phyloP scores from a whole-genome alignment of 30 jellyfish, hydroid and myxozoan genomes.

The Hydra vulgaris region DNA sequence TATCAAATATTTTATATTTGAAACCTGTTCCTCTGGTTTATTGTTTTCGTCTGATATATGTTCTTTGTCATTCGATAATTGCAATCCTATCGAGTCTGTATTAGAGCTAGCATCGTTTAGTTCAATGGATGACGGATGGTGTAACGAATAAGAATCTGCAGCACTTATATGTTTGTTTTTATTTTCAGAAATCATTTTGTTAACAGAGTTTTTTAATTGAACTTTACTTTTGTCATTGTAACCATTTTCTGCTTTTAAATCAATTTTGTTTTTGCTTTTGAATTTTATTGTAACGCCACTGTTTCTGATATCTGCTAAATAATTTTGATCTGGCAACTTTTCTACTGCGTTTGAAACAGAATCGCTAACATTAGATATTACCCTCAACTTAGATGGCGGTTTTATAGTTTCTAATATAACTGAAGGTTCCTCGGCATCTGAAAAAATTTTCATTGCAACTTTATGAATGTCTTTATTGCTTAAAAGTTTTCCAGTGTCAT shows the following conservation, averaged over 20 bases:
- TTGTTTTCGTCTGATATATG: too few species aligned
- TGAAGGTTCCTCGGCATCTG: not conserved
- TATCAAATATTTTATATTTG: too few species aligned
- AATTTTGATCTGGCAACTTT: not conserved
- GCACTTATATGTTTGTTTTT: not conserved
- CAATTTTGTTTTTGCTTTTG: not conserved
- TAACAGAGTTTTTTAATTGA: not conserved
- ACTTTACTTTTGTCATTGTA: not conserved
- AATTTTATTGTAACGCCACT: not conserved
- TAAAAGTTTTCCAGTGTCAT: not conserved
- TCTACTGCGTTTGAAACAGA: not conserved
- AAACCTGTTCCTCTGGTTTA: too few species aligned
- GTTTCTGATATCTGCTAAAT: not conserved
- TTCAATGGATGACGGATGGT: too few species aligned
- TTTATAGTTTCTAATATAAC: not conserved
- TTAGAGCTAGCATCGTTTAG: too few species aligned
- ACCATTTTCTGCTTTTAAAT: not conserved
- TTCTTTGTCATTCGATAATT: too few species aligned
- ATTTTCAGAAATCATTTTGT: not conserved
- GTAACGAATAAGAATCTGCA: not conserved
- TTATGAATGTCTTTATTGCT: not conserved
- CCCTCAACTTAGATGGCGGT: not conserved
- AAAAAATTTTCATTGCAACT: not conserved
- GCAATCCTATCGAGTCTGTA: too few species aligned
- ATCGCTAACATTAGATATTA: not conserved